Base-by-base conservation (phyloP, 2,113 vertebrate genomes). In the Pontoporia blainvillei region DNA sequence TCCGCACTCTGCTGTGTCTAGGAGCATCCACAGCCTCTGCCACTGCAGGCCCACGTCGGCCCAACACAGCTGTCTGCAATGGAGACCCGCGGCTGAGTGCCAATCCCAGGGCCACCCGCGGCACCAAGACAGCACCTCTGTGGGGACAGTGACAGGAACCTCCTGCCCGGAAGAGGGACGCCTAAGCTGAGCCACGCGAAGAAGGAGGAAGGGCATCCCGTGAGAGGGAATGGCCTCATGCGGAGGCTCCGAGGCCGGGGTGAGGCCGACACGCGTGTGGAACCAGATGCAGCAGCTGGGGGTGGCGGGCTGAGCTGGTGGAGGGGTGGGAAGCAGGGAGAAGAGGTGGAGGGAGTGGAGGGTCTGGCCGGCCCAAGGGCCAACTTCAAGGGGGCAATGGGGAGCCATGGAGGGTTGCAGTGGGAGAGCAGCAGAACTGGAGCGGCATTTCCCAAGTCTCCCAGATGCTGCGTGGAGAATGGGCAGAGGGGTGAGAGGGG, bases 251-350 rank as follows among this genome's bases (percentile, higher is more conserved):
- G 61, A 54, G 73, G 6, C 11, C 13, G 27, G 73, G 31, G 13
- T 5, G 7, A n/a, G 75, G 86, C 31, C 0, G 1, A 57, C 79
- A 39, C 3, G 1, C 0, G 1, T 17, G 44, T 1, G 0, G 46
- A 8, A 4, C 2, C 1, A 11, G 49, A 41, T 1, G 36, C 1
- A 1, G 18, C 7, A 0, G 46, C 2, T 6, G 39, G n/a, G 3
- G 1, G 27, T 31, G 72, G 17, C 0, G 1, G 4, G n/a, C 3
- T 3, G 13, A 75, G 44, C 54, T 59, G 3, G 3, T 61, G 57
- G 2, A 0, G 11, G 46, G 46, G 17, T 44, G 8, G 7, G 29
- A n/a, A 39, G 11, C 15, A 34, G 13, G 21, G 36, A 31, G 57
- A 9, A 1, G 4, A 27, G 12, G 9, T 8, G 2, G 8, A 18